Evolutionary conservation across 2,797 vertebrate genomes (phyloP).

Genomic region (Saxicola maurus): DNA sequence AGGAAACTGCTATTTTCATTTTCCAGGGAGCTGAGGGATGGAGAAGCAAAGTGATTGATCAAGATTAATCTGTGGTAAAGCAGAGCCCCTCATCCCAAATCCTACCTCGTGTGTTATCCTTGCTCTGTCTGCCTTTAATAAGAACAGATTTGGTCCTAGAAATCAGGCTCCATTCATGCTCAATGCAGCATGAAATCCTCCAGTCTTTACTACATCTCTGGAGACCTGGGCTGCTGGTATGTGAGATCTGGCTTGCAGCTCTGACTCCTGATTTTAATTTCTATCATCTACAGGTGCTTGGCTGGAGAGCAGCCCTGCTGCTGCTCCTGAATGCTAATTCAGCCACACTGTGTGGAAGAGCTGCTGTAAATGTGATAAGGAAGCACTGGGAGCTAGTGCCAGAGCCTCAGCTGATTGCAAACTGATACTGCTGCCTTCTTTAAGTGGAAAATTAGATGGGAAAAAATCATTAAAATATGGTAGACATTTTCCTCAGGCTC

Average conservation of each 20-base stretch:
- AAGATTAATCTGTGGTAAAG: neutral
- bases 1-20: neutral
- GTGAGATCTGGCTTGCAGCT: conserved; percentile 28
- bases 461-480: conserved; percentile 37
- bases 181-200: conserved; percentile 12
- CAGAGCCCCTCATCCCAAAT: neutral
- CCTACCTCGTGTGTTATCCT: neutral
- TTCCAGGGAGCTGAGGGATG: neutral
- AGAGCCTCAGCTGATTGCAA: conserved; percentile 39
- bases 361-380: conserved; percentile 30
- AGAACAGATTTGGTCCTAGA: neutral
- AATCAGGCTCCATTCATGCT: neutral
- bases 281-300: conserved; percentile 15
- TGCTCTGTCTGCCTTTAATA: neutral
- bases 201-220: neutral
- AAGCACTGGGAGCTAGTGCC: conserved; percentile 8
- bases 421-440: conserved; percentile 25
- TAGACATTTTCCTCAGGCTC: conserved; percentile 9
- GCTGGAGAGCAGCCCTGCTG: neutral
- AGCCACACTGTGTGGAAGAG: neutral
- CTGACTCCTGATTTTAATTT: conserved; percentile 50
- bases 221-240: neutral
- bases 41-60: neutral
- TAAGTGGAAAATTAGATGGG: conserved; percentile 54
- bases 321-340: conserved; percentile 47